A percentile compares a stretch with the other conserved stretches of the same genome.
These are phyloP conservation scores for Plagodis dolabraria DNA, from an alignment of 2,888 invertebrate genomes.

Conservation along the genomic window DNA sequence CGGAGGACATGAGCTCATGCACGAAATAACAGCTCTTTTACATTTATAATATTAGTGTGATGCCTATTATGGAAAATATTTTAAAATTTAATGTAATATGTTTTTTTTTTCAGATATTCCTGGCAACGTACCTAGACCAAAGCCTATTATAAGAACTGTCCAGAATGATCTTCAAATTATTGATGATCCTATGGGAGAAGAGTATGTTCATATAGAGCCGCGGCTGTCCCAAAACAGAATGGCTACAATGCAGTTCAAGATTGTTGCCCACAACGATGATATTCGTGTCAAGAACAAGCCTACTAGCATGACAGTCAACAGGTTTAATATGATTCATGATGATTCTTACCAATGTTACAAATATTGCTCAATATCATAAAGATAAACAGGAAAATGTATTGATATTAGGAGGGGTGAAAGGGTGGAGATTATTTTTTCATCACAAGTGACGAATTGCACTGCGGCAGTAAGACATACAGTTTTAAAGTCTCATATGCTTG, in stretches of 20 bases:
- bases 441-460: no score
- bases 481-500: no score
- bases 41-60: no score
- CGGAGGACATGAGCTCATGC: no score
- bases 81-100: background rate
- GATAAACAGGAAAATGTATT: no score
- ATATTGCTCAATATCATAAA: no score
- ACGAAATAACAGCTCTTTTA: no score
- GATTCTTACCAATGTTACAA: no score
- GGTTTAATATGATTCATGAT: constrained; percentile 39
- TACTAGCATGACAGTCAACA: constrained; percentile 43
- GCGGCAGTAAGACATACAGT: no score
- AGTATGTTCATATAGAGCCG: constrained; percentile 50
- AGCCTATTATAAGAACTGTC: constrained; percentile 75
- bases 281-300: constrained; percentile 47
- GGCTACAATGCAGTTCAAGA: constrained; percentile 73
- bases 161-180: constrained; percentile 77
- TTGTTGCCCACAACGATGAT: constrained; percentile 74
- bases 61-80: no score
- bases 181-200: constrained; percentile 74
- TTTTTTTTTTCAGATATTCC: constrained; percentile 24
- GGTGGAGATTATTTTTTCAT: no score
- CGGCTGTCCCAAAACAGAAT: constrained; percentile 58
- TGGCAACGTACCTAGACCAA: constrained; percentile 52
- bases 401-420: no score